Evolutionary conservation across 2,797 vertebrate species (phyloP).

Genomic region (Mareca strepera): DNA sequence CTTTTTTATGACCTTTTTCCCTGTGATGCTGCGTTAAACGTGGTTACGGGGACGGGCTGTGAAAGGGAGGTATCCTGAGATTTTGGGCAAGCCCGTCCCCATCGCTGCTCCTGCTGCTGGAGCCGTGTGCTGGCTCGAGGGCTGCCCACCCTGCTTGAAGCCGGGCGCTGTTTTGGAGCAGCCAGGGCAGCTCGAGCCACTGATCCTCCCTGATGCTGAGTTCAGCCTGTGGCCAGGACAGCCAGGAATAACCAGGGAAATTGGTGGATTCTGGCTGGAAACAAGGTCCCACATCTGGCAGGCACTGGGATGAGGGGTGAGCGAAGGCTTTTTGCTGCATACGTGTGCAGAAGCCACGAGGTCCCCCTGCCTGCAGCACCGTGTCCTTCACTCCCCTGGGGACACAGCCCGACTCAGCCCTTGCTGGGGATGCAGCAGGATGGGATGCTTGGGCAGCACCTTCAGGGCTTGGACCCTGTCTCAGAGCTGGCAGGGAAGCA

Average conservation of each 20-base stretch:
- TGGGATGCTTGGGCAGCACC: background rate
- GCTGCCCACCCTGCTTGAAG: background rate
- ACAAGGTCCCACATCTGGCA: background rate
- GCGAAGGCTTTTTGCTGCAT: background rate
- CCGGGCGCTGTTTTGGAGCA: background rate
- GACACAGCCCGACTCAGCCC: background rate
- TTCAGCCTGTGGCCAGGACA: constrained; percentile 33
- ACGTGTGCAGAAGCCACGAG: background rate
- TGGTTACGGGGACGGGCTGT: background rate
- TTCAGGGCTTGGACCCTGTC: background rate
- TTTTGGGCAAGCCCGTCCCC: background rate
- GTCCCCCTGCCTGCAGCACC: background rate
- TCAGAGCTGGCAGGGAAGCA: background rate
- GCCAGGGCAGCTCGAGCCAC: background rate
- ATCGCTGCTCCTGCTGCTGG: background rate
- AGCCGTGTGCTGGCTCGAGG: background rate
- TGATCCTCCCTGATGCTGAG: background rate
- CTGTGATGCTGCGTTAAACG: rapidly evolving
- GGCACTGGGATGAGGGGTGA: background rate
- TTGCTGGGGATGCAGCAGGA: background rate
- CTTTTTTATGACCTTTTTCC: background rate
- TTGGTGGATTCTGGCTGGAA: constrained; percentile 43
- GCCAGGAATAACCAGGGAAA: constrained; percentile 38
- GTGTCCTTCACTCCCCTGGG: background rate
- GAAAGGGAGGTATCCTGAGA: rapidly evolving